phyloP scores from a whole-genome alignment of 2,113 vertebrate genomes.

The Callaeas wilsoni region DNA sequence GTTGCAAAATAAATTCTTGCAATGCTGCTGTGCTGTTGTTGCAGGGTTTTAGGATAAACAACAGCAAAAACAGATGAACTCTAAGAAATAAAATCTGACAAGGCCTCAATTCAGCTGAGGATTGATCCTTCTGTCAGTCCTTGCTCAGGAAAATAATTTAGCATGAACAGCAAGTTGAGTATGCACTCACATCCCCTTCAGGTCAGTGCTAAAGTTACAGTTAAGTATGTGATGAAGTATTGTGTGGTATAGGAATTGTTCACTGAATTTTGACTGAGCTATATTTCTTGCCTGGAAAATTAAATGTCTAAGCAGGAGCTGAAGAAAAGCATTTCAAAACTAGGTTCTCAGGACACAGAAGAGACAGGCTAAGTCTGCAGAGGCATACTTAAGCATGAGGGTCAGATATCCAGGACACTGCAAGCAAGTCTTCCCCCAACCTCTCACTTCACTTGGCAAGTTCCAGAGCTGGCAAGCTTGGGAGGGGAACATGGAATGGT shows the following conservation, averaged over 20 bases:
- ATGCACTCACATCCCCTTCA: neutral
- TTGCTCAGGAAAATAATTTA: neutral
- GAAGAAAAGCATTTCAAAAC: neutral
- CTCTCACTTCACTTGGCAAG: neutral
- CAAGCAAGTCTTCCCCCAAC: neutral
- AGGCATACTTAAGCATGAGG: neutral
- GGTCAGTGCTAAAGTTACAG: neutral
- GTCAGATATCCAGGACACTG: neutral
- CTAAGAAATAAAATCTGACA: neutral
- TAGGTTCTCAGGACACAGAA: neutral
- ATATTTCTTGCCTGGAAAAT: neutral
- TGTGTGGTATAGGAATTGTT: neutral
- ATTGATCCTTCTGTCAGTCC: neutral
- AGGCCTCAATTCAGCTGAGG: neutral
- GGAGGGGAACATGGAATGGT: neutral
- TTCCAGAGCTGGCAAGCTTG: neutral
- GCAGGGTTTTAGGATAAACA: neutral
- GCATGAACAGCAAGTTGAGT: neutral
- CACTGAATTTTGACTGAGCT: neutral
- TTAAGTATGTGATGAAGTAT: neutral
- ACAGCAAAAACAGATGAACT: neutral
- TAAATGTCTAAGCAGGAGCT: neutral
- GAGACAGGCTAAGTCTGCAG: neutral
- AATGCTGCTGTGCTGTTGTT: neutral
- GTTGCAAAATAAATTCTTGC: neutral